Evolutionary conservation across 2,797 vertebrate species (phyloP).

Genomic region (Anomalospiza imberbis): DNA sequence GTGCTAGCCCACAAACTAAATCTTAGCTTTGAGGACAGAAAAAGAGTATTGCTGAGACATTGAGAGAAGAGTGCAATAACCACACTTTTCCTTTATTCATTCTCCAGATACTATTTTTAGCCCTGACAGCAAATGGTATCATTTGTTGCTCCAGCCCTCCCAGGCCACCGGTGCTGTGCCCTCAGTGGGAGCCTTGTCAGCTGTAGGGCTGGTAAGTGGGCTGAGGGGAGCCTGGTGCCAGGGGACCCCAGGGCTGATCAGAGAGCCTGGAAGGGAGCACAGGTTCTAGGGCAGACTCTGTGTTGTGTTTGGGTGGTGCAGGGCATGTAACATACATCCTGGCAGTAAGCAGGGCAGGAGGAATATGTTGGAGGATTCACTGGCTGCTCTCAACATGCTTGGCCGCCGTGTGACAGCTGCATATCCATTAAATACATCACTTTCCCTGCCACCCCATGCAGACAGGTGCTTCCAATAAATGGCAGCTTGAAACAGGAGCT

Average conservation of each 20-base stretch:
- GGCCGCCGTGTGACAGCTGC: neutral
- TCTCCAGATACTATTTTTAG: neutral
- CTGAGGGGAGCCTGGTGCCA: neutral
- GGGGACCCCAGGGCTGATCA: neutral
- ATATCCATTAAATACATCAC: fast-evolving
- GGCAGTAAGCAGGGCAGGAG: neutral
- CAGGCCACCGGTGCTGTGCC: fast-evolving
- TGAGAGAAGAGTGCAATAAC: neutral
- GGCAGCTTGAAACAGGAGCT: neutral
- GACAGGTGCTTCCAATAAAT: neutral
- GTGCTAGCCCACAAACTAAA: neutral
- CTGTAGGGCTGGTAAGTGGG: neutral
- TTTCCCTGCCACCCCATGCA: fast-evolving
- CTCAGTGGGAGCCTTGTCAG: neutral
- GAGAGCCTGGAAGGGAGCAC: neutral
- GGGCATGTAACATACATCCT: neutral
- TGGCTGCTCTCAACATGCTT: neutral
- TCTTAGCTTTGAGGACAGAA: neutral
- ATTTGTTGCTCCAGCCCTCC: neutral
- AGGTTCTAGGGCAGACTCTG: neutral
- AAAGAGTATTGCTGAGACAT: neutral
- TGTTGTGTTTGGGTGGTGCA: neutral
- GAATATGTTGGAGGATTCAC: neutral
- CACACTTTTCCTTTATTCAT: neutral
- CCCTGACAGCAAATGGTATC: neutral